These are phyloP conservation scores for Linnaemya vulpina DNA, from an alignment of 2,888 invertebrate genomes.

Conservation along the genomic window DNA sequence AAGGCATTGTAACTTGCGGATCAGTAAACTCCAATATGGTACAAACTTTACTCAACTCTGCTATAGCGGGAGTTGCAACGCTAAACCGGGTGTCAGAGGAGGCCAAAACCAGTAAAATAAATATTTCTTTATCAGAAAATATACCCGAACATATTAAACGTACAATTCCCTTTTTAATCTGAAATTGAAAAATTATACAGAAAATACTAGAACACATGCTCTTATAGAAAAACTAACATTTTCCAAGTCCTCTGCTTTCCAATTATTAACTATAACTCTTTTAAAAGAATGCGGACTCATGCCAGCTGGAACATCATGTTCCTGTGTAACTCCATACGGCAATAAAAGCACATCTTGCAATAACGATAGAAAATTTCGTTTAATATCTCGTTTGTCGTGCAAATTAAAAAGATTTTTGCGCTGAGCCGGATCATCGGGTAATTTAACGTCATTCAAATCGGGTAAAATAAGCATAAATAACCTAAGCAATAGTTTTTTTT, in stretches of 20 bases:
- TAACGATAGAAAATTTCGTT: conserved; percentile 86
- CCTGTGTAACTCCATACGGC: conserved; percentile 85
- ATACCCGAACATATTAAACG: conserved; percentile 92
- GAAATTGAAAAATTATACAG: conserved; percentile 62
- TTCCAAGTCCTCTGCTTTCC: conserved; percentile 92
- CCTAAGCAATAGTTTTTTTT: conserved; percentile 82
- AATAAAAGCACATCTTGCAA: conserved; percentile 92
- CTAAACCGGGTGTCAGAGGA: conserved; percentile 94
- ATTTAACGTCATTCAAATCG: conserved; percentile 88
- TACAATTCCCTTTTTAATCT: conserved; percentile 90
- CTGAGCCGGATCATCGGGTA: conserved; percentile 86
- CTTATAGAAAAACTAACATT: conserved; percentile 83
- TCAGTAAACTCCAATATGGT: conserved; percentile 90
- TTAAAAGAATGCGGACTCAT: conserved; percentile 90
- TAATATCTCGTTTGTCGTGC: conserved; percentile 87
- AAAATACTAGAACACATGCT: not conserved
- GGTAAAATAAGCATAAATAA: conserved; percentile 92
- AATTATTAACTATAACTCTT: conserved; percentile 88
- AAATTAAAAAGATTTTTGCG: conserved; percentile 87
- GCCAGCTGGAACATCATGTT: conserved; percentile 87
- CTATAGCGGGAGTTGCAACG: conserved; percentile 94
- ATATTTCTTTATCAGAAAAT: conserved; percentile 88
- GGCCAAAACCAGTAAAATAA: conserved; percentile 91
- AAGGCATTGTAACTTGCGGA: conserved; percentile 87
- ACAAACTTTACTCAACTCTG: conserved; percentile 91